Percentiles rank a stretch among this genome's conserved stretches.
Evolutionary conservation across 2,113 vertebrate species (phyloP).

Genomic region (Calidris pugnax): DNA sequence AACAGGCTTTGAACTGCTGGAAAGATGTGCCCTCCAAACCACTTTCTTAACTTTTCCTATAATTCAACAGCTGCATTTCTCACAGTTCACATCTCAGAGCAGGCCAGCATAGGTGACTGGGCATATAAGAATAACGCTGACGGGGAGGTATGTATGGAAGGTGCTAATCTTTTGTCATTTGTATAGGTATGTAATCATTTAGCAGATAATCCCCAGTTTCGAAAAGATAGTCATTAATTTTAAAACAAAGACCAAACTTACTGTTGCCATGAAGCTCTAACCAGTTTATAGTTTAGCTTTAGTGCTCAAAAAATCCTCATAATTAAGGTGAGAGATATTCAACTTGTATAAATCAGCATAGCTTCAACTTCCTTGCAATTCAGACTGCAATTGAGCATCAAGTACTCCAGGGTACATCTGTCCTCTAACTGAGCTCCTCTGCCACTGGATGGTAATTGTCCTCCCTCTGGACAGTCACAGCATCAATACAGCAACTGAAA

Average conservation of each 20-base stretch:
- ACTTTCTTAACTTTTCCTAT: neutral
- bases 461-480: neutral
- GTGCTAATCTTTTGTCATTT: neutral
- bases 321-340: neutral
- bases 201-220: neutral
- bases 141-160: neutral
- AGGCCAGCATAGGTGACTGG: neutral
- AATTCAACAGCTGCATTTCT: neutral
- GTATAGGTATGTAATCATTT: neutral
- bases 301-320: neutral
- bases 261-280: neutral
- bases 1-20: conserved; percentile 1
- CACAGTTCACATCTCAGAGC: neutral
- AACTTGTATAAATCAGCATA: neutral
- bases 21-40: neutral
- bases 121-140: neutral
- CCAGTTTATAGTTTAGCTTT: neutral
- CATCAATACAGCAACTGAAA: neutral
- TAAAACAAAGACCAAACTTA: neutral
- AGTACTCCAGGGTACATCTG: neutral
- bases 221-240: neutral
- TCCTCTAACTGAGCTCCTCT: neutral
- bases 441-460: neutral
- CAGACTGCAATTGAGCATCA: neutral
- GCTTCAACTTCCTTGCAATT: neutral